Evolutionary conservation across 2,113 vertebrate genomes (phyloP).

Genomic region (Budorcas taxicolor): DNA sequence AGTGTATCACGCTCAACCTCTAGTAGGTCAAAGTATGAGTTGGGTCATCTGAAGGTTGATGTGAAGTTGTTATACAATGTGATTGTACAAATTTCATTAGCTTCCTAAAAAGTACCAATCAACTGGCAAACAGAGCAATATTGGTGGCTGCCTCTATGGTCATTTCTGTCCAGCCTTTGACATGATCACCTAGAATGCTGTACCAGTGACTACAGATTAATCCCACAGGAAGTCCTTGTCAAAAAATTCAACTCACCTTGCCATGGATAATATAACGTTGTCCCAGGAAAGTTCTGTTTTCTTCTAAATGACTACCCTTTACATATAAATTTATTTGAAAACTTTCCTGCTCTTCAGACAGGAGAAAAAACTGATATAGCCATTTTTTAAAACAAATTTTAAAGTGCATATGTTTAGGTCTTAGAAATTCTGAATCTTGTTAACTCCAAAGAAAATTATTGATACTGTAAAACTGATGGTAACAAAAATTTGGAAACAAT

Average conservation of each 20-base stretch:
- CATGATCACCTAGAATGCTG: background rate
- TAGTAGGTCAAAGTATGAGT: conserved; percentile 40
- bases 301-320: background rate
- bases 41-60: conserved; percentile 51
- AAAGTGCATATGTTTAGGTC: background rate
- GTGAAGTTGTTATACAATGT: conserved; percentile 4
- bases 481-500: background rate
- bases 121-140: conserved; percentile 32
- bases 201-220: background rate
- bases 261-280: background rate
- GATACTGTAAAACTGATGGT: background rate
- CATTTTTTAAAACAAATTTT: background rate
- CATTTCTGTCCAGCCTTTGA: conserved; percentile 24
- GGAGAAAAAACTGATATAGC: background rate
- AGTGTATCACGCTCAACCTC: background rate
- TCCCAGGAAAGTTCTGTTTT: conserved; percentile 28
- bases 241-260: background rate
- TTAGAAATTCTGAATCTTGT: conserved; percentile 9
- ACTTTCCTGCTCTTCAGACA: background rate
- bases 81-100: conserved; percentile 59
- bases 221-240: background rate
- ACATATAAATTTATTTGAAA: background rate
- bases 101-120: conserved; percentile 70
- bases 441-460: background rate
- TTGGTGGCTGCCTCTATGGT: background rate